Conservation (phyloP, 2,888 invertebrate species). For the Sinelater perroti region DNA sequence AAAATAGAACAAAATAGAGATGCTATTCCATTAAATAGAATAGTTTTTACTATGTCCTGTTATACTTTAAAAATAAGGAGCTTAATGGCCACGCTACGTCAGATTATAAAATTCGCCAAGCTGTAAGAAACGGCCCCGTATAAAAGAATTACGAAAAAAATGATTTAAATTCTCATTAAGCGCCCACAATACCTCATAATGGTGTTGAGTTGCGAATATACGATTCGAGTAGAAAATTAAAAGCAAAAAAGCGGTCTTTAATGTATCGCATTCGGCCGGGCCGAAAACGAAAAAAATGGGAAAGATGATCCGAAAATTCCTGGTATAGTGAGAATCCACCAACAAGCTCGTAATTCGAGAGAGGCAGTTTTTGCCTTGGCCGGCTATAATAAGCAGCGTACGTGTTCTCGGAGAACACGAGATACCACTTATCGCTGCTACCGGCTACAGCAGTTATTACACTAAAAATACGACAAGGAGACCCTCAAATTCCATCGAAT, state of each 20-base stretch:
- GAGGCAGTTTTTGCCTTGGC: slow-evolving; percentile 46
- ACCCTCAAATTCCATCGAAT: slow-evolving; percentile 41
- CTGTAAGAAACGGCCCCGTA: no score
- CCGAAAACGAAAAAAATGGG: slow-evolving; percentile 36
- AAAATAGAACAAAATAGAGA: no score
- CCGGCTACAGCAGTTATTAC: slow-evolving; percentile 50
- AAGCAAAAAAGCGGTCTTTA: slow-evolving; percentile 40
- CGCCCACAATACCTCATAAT: slow-evolving; percentile 13
- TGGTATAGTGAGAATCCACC: slow-evolving; percentile 39
- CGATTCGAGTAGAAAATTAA: slow-evolving; percentile 38
- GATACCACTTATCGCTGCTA: slow-evolving; percentile 58
- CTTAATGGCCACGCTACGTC: no score
- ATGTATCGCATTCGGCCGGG: slow-evolving; percentile 29
- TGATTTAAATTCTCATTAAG: background rate
- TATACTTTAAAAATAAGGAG: no score
- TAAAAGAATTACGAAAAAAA: no score
- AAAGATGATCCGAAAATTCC: slow-evolving; percentile 46
- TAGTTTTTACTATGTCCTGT: no score
- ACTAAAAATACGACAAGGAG: slow-evolving; percentile 41
- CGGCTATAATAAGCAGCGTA: slow-evolving; percentile 54
- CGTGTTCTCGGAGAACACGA: slow-evolving; percentile 55
- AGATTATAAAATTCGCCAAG: no score
- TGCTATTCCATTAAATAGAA: no score
- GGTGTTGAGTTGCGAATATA: slow-evolving; percentile 23
- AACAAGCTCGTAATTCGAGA: slow-evolving; percentile 46